Evolutionary conservation across 1,140 invertebrate genomes (phyloP).

Genomic region (Sinonovacula constricta): DNA sequence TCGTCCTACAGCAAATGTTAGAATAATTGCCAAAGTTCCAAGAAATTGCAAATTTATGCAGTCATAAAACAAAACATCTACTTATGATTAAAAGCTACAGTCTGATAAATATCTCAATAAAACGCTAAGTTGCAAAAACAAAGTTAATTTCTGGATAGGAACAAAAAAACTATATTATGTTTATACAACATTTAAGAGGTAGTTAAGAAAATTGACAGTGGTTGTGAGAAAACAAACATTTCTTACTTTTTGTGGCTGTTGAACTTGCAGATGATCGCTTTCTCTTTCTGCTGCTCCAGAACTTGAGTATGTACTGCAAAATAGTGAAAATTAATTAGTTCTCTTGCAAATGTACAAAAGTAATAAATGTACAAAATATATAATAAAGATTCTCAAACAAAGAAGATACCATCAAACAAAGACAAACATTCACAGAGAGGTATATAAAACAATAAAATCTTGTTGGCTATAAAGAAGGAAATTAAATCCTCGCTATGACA

Average conservation of each 20-base stretch:
- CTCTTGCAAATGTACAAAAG: neutral
- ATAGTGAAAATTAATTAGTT: neutral
- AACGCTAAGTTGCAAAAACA: neutral
- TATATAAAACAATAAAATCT: too few species aligned
- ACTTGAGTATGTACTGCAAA: slow-evolving; percentile 66
- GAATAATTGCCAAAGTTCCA: too few species aligned
- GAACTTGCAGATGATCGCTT: slow-evolving; percentile 67
- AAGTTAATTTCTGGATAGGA: too few species aligned
- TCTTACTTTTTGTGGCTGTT: slow-evolving; percentile 32
- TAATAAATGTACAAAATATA: neutral
- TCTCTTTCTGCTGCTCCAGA: slow-evolving; percentile 60
- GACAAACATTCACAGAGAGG: too few species aligned
- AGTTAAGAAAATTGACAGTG: too few species aligned
- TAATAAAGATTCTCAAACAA: too few species aligned
- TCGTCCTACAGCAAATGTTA: slow-evolving; percentile 27
- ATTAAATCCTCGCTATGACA: neutral
- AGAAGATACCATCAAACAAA: too few species aligned
- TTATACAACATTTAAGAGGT: too few species aligned
- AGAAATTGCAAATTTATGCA: too few species aligned
- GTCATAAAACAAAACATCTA: neutral
- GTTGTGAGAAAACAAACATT: too few species aligned
- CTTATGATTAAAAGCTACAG: neutral
- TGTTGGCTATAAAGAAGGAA: neutral
- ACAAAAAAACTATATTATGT: too few species aligned
- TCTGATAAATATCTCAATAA: neutral